These are phyloP conservation scores for Eonycteris spelaea DNA, from an alignment of 2,113 vertebrate species.

Conservation along the genomic window DNA sequence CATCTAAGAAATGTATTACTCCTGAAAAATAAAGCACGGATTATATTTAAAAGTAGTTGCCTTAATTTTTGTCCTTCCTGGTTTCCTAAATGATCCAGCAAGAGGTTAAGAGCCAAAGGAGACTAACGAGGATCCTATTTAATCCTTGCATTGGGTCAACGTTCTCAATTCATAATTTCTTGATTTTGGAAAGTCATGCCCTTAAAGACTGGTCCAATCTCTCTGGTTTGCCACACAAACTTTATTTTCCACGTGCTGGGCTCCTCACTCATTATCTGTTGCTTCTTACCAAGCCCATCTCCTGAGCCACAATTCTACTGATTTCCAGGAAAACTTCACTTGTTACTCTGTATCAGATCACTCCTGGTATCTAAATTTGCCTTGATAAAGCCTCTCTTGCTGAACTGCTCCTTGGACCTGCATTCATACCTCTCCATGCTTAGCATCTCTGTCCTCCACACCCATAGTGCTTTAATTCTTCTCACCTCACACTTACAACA, in stretches of 20 bases:
- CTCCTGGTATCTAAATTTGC: background rate
- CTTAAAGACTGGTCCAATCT: background rate
- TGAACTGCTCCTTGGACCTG: background rate
- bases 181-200: background rate
- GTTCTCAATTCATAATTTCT: background rate
- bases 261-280: background rate
- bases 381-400: background rate
- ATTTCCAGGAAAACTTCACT: background rate
- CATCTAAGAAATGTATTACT: background rate
- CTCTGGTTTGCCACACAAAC: background rate
- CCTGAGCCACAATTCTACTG: background rate
- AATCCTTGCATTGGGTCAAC: background rate
- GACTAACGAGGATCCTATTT: background rate
- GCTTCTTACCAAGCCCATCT: background rate
- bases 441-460: background rate
- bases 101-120: background rate
- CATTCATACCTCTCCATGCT: background rate
- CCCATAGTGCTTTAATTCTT: too few species aligned
- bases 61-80: background rate
- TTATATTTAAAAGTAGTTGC: background rate
- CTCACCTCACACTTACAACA: background rate
- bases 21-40: background rate
- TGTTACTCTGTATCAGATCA: background rate
- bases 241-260: background rate
- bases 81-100: background rate